Conservation (phyloP, 2,113 vertebrate species). For the Lipophrys pholis region DNA sequence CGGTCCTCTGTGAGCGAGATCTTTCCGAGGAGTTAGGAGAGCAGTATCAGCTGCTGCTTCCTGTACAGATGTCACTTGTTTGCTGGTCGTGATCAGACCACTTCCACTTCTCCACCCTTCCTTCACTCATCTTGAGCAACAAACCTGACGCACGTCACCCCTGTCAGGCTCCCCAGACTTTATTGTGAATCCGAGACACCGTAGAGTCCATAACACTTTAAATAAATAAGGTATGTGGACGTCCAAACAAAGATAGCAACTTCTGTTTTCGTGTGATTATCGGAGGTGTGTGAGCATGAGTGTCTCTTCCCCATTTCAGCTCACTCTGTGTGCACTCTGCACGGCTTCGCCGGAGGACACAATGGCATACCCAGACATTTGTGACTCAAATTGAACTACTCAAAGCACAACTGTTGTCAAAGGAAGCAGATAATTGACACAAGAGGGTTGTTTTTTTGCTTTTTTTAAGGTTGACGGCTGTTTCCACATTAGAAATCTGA, state of each 20-base stretch:
- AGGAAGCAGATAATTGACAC: background rate
- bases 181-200: no score
- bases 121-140: slow-evolving; percentile 36
- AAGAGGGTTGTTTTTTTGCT: background rate
- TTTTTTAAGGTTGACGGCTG: background rate
- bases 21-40: background rate
- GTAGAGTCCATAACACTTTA: no score
- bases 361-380: background rate
- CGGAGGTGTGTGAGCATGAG: slow-evolving; percentile 2
- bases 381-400: background rate
- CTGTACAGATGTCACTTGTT: background rate
- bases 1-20: background rate
- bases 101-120: slow-evolving; percentile 60
- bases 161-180: no score
- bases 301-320: slow-evolving; percentile 51
- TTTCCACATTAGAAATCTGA: background rate
- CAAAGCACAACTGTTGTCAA: background rate
- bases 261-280: slow-evolving; percentile 31
- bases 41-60: background rate
- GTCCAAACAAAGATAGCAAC: slow-evolving; percentile 11
- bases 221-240: no score
- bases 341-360: background rate
- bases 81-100: slow-evolving; percentile 5
- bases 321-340: background rate
- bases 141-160: background rate